Evolutionary conservation across 2,797 vertebrate species (phyloP).

Genomic region (Esox masquinongy): DNA sequence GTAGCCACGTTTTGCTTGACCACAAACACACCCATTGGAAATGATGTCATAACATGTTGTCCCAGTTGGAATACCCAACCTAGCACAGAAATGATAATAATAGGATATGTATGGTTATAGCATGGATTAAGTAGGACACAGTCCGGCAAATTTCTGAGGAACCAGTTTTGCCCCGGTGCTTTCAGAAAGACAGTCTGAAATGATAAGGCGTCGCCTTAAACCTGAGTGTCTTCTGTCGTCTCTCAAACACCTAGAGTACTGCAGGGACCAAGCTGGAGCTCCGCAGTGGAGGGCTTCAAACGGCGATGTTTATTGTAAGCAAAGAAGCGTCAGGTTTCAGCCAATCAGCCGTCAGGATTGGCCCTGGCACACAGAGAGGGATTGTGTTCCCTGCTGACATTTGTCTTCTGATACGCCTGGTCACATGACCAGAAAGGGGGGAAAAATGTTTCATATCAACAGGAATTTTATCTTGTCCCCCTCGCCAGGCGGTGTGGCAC

Average conservation of each 20-base stretch:
- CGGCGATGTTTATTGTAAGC: conserved; percentile 36
- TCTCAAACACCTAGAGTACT: background rate
- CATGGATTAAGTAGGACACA: too few relatives aligned
- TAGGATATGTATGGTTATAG: too few relatives aligned
- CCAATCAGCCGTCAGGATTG: conserved; percentile 33
- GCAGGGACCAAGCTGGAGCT: background rate
- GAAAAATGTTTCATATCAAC: conserved; percentile 20
- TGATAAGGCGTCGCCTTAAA: too few relatives aligned
- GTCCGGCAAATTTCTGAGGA: too few relatives aligned
- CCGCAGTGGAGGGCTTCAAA: background rate
- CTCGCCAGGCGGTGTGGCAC: conserved; percentile 6
- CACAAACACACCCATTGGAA: background rate
- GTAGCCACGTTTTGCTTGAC: background rate
- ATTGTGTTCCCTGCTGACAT: conserved; percentile 45
- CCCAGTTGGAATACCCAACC: background rate
- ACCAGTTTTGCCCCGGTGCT: too few relatives aligned
- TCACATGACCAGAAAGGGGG: conserved; percentile 35
- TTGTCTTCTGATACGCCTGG: conserved; percentile 33
- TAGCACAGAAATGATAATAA: background rate
- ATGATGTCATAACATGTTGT: background rate
- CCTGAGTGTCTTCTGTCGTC: background rate
- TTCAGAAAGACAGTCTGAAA: too few relatives aligned
- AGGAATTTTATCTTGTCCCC: conserved; percentile 32
- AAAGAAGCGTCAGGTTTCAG: conserved; percentile 49
- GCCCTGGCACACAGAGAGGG: conserved; percentile 17